Base-by-base conservation (phyloP, 2,888 invertebrate genomes). In the Platycheirus albimanus region DNA sequence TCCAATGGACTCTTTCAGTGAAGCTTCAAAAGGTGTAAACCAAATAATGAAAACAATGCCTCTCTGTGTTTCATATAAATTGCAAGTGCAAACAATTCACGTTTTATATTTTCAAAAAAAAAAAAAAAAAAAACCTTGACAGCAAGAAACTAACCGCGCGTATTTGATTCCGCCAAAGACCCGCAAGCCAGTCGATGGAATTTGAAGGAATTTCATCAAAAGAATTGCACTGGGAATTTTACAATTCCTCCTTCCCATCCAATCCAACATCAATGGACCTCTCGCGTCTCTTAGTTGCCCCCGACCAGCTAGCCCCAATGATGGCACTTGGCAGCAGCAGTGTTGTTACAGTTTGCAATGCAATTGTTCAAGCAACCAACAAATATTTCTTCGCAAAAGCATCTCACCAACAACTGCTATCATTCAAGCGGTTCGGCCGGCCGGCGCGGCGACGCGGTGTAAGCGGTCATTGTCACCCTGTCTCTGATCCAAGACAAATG, bases 151-250 rank as follows among this genome's bases (percentile, higher is more conserved):
- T 36, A 54, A 49, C 47, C 36, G 45, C 13, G n/a, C 49, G 38
- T 56, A 58, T 58, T 71, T 71, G 58, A 77, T 74, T 78, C 72
- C 83, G 78, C 78, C 83, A 83, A 83, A 83, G 83, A 63, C 69
- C 72, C 61, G 64, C 64, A 72, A 69, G 72, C 66, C 61, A 75
- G 69, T 74, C 75, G 61, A 52, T 77, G 86, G 86, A 86, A 86
- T 87, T 86, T 85, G 86, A 86, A 85, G 85, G 86, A 87, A 86
- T 88, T 87, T 87, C 87, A 87, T 87, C 87, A 88, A 87, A 88
- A 87, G 87, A 87, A 87, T 87, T 87, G 86, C 86, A 86, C 86
- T 86, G 87, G 86, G 87, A 87, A 88, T 88, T 87, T 87, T 77
- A 79, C 80, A 80, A 86, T 87, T 86, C 84, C 85, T 83, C 78